Conservation (phyloP, 1,140 invertebrate genomes). For the Melitaea cinxia region DNA sequence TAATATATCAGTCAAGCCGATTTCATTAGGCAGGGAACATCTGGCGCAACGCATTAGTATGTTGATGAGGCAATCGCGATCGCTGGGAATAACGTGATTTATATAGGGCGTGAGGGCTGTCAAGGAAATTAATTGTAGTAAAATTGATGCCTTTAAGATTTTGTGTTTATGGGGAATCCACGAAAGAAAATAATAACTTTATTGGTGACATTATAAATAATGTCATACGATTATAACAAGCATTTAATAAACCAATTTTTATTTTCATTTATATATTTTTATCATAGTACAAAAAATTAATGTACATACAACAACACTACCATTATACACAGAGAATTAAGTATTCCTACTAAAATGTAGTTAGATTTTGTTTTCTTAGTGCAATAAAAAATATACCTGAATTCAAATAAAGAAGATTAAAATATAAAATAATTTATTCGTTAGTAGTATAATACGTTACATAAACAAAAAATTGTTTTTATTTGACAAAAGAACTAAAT, state of each 20-base stretch:
- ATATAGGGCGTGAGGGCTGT: slow-evolving; percentile 46
- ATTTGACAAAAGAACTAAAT: too few relatives aligned
- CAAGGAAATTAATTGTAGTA: slow-evolving; percentile 34
- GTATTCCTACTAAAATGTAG: too few relatives aligned
- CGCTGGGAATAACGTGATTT: slow-evolving; percentile 75
- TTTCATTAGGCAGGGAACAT: slow-evolving; percentile 49
- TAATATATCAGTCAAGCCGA: slow-evolving; percentile 40
- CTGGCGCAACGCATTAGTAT: slow-evolving; percentile 78
- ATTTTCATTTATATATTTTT: background rate
- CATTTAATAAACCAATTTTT: background rate
- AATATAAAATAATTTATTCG: too few relatives aligned
- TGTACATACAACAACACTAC: background rate
- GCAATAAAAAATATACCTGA: too few relatives aligned
- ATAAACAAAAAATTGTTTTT: too few relatives aligned
- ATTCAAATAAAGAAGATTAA: too few relatives aligned
- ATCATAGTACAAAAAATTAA: background rate
- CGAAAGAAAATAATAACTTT: background rate
- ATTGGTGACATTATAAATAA: too few relatives aligned
- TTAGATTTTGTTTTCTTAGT: too few relatives aligned
- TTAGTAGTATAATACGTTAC: too few relatives aligned
- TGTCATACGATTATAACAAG: background rate
- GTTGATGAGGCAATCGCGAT: slow-evolving; percentile 80
- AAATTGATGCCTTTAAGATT: slow-evolving; percentile 3
- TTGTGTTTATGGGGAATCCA: background rate
- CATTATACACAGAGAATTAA: too few relatives aligned